Base-by-base conservation (phyloP, 2,797 vertebrate species). In the Gallinago stenura region DNA sequence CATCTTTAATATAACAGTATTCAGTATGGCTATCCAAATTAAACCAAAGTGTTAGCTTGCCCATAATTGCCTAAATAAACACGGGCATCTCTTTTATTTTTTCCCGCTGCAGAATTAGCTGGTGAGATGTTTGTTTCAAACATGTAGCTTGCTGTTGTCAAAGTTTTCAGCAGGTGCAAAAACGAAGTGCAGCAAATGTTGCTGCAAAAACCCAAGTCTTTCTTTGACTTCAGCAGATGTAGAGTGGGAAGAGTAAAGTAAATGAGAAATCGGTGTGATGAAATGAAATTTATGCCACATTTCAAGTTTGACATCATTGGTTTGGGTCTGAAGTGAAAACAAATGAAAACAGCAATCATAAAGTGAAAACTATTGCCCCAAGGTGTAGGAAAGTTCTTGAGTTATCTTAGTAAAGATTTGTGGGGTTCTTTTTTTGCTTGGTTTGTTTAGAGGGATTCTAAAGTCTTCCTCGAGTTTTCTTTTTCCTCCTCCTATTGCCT, bases 201-300 rank as follows among this genome's bases (percentile, higher is more conserved):
- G 54, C 61, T 92, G 75, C 46, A 60, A 60, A 96, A 80, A 6
- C 56, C n/a, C 71, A 73, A 89, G 53, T 77, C 71, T 75, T 41
- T 54, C 80, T 87, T 82, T 3, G 2, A 45, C 69, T 95, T 95
- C 82, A 94, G 89, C 94, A 97, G 93, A 97, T 97, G 90, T 91
- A 94, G 93, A 94, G 95, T 96, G 95, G 95, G 93, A 96, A 94
- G 92, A 97, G 90, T 94, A 92, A 64, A 97, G 90, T 87, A 96
- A 97, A 96, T 92, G 92, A 96, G 83, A 92, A 80, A 61, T 80
- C 19, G 1, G 56, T 30, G 53, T 30, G 43, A 83, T 95, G 95
- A 95, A 95, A 77, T 78, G 50, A 54, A 91, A 80, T 95, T 93
- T 94, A 73, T 97, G 94, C 71, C 83, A 69, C 69, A 25, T 93